Evolutionary conservation across 2,797 vertebrate genomes (phyloP).

Genomic region (Characodon lateralis): DNA sequence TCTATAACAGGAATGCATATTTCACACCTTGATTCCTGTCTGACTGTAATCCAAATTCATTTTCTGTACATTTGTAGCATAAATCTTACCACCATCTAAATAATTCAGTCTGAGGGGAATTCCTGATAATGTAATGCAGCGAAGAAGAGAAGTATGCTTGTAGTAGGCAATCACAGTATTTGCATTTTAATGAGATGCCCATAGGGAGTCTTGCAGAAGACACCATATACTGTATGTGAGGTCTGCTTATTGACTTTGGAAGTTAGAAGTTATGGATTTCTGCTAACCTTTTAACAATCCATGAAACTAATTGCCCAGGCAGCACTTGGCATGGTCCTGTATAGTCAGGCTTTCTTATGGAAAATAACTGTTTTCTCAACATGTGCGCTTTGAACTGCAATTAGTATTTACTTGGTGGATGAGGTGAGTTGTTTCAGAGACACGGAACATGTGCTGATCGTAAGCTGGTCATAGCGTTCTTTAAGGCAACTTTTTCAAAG

Average conservation of each 20-base stretch:
- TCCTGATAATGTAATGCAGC: slow-evolving; percentile 23
- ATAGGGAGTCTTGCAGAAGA: slow-evolving; percentile 23
- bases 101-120: slow-evolving; percentile 33
- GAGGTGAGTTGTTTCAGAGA: no score
- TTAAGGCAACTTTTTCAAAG: no score
- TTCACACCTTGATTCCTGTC: not conserved
- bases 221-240: slow-evolving; percentile 14
- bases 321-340: slow-evolving; percentile 14
- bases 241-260: slow-evolving; percentile 47
- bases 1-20: not conserved
- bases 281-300: slow-evolving; percentile 32
- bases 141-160: slow-evolving; percentile 7
- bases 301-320: slow-evolving; percentile 16
- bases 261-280: slow-evolving; percentile 37
- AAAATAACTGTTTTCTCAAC: not conserved
- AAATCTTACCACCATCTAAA: not conserved
- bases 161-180: slow-evolving; percentile 42
- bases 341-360: not conserved
- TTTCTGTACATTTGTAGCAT: slow-evolving; percentile 1
- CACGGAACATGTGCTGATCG: no score
- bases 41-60: not conserved
- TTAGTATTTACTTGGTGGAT: not conserved
- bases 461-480: no score
- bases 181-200: slow-evolving; percentile 55
- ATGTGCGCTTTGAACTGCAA: not conserved